These are phyloP conservation scores for Petrosia ficiformis DNA, from an alignment of 37 sponge, comb jelly and placozoan species.

Conservation along the genomic window DNA sequence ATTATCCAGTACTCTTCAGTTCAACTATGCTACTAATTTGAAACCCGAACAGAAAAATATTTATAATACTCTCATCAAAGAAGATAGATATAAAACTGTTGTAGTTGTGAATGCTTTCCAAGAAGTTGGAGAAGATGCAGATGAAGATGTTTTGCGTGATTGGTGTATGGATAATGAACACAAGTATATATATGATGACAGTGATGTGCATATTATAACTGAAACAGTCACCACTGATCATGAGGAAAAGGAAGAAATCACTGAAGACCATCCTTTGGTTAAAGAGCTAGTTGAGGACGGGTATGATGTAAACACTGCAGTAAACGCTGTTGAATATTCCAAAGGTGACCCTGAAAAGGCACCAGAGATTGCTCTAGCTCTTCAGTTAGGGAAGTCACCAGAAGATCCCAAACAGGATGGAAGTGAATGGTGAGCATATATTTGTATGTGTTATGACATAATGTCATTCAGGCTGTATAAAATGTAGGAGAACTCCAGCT, in stretches of 20 bases:
- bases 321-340: conserved; percentile 18
- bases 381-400: neutral
- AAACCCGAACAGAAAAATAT: neutral
- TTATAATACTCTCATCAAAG: neutral
- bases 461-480: too few species aligned
- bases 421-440: neutral
- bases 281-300: conserved; percentile 19
- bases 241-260: neutral
- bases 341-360: conserved; percentile 1
- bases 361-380: neutral
- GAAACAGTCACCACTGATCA: neutral
- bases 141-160: conserved; percentile 16
- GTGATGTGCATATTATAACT: neutral
- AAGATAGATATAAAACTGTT: neutral
- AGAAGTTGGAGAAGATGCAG: neutral
- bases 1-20: too few species aligned
- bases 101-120: neutral
- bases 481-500: neutral
- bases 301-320: conserved; percentile 17
- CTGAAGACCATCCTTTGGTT: conserved; percentile 18
- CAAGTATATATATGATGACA: conserved; percentile 17
- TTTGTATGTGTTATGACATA: too few species aligned
- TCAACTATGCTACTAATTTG: too few species aligned
- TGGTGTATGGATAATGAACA: conserved; percentile 35
- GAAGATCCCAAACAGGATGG: neutral